Evolutionary conservation across 1,140 invertebrate genomes (phyloP), one percentile per base, ranked within the genome.

Genomic region (Aphidius gifuensis): DNA sequence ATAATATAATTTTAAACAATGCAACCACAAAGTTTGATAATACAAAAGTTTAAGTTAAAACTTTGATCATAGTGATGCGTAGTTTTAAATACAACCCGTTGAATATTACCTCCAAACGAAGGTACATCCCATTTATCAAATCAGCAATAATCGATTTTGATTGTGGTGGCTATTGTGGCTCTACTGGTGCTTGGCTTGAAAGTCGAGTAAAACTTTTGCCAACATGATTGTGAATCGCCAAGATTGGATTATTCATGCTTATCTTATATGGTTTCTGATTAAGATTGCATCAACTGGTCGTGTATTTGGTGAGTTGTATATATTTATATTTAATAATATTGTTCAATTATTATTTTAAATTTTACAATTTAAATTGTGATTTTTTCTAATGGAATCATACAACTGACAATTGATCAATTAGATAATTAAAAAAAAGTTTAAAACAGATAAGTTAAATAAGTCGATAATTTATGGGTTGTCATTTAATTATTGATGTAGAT

Each of bases 191-290:
- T 32, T 23, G 59, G 50, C 39, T 53, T 16, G 62, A 64, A 58
- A 61, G 64, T 64, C 59, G 58, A 49, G 66, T 69, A 69, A 74
- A 69, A 72, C 64, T 70, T 62, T 63, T 60, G 63, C 58, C 75
- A 77, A 62, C 69, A 79, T 79, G 77, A 73, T 70, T 71, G 64
- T 66, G 69, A 72, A 70, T 66, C 73, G 71, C 68, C 68, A 70
- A 55, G 72, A 67, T 67, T 68, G 74, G 68, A 74, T 78, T 71
- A 72, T 79, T 69, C 71, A 69, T 65, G 71, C 72, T 68, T 79
- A 75, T 68, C 68, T 77, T 67, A 68, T 78, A 68, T 78, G 75
- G 72, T 69, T 76, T 68, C 69, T 74, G 68, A 71, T 78, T 68
- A 71, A 70, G 61, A 61, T 63, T 65, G 67, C 67, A 40, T 64